Conservation (phyloP, 2,113 vertebrate genomes). For the Typhlomys cinereus region DNA sequence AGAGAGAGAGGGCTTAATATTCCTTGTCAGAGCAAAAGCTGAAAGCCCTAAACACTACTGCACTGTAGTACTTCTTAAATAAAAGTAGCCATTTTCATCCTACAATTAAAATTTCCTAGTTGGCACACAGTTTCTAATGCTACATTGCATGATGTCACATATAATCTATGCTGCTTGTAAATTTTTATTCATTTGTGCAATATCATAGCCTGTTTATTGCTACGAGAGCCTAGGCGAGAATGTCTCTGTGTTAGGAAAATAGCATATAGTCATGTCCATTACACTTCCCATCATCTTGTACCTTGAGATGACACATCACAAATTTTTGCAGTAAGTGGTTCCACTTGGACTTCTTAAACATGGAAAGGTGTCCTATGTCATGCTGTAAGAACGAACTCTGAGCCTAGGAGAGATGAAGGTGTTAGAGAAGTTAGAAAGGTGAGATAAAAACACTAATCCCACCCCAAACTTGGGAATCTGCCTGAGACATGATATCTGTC, state of each 20-base stretch:
- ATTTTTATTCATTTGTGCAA: neutral
- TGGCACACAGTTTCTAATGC: neutral
- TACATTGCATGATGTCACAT: neutral
- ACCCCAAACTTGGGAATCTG: fast-evolving
- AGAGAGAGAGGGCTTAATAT: neutral
- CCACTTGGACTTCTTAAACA: slow-evolving; percentile 84
- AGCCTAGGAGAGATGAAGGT: slow-evolving; percentile 70
- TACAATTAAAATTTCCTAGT: slow-evolving; percentile 27
- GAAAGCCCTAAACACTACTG: neutral
- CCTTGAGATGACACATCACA: slow-evolving; percentile 85
- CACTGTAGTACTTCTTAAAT: neutral
- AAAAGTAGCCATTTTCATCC: neutral
- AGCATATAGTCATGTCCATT: neutral
- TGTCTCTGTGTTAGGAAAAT: neutral
- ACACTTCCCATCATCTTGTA: slow-evolving; percentile 54
- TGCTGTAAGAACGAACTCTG: slow-evolving; percentile 84
- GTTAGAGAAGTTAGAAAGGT: neutral
- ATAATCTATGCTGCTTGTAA: neutral
- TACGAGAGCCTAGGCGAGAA: neutral
- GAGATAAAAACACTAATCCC: neutral
- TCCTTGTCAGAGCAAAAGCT: neutral
- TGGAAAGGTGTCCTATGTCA: slow-evolving; percentile 83
- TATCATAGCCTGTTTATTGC: neutral
- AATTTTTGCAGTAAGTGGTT: slow-evolving; percentile 83
- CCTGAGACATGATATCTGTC: neutral